Base-by-base conservation (phyloP, 1,140 invertebrate genomes). In the Varroa destructor region DNA sequence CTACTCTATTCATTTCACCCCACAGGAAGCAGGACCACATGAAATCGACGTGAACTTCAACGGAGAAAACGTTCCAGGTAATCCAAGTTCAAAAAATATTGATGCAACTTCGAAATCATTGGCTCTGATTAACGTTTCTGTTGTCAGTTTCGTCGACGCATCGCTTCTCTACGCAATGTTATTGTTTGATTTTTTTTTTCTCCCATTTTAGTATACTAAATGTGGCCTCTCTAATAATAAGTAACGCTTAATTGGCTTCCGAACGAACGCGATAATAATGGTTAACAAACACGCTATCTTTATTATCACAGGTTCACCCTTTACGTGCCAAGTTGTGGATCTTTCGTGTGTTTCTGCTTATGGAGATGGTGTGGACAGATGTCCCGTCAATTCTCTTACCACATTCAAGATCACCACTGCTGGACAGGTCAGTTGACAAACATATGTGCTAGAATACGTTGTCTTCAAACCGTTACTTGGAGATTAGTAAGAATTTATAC, bases 1-100 rank as follows among this genome's bases (percentile, higher is more conserved):
- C 0, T 99, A 97, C 79, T 94, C 95, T 56, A 97, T 99, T 74
- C 92, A 91, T 6, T 99, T 98, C 79, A 93, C 91, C 12, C 95
- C 94, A 0, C 84, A 89, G 61, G 91, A 96, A 79, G 85, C 89
- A 1, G 86, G 88, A 57, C 84, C 86, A 55, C 95, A 99, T 79
- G 89, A 89, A 0, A 92, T 97, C 3, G 90, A 96, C 78, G 82
- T 99, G 43, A 85, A 90, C 72, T 99, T 98, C 80, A 99, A 99
- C 78, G 89, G 89, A 10, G 89, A 97, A 78, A 88, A 93, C 80
- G 93, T 98, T 6, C 93, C 91, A 71, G 92, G 92, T 85, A 79
- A 74, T 71, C 6, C 54, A 51, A 3, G 6, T 3, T 61, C 6
- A 3, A 43, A 40, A 43, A 10, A n/a, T 4, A 40, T 1, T 70